Percentiles rank a stretch among this genome's conserved stretches.
phyloP scores from a whole-genome alignment of 2,113 vertebrate species.

The Melierax canorus region DNA sequence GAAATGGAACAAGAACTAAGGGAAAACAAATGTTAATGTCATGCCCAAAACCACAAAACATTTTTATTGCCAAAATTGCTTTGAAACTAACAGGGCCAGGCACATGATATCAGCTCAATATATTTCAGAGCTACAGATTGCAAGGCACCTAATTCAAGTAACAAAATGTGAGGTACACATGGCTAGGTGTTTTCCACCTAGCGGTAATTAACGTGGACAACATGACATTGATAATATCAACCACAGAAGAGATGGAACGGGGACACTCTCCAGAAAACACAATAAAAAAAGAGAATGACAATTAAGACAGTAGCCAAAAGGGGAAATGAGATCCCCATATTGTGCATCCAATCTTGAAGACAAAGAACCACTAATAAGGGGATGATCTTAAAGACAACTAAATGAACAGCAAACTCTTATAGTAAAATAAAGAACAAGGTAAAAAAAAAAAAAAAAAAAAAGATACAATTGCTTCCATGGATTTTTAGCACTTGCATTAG shows the following conservation, averaged over 20 bases:
- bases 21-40: slow-evolving; percentile 66
- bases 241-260: neutral
- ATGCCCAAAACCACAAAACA: slow-evolving; percentile 55
- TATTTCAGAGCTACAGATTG: slow-evolving; percentile 19
- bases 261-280: slow-evolving; percentile 33
- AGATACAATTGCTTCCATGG: neutral
- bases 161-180: neutral
- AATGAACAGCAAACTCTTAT: neutral
- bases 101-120: slow-evolving; percentile 17
- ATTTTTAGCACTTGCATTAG: neutral
- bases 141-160: slow-evolving; percentile 11
- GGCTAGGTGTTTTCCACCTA: slow-evolving; percentile 27
- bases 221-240: slow-evolving; percentile 13
- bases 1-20: slow-evolving; percentile 60
- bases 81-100: slow-evolving; percentile 57
- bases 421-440: neutral
- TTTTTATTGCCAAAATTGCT: slow-evolving; percentile 55
- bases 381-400: neutral
- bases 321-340: neutral
- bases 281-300: neutral
- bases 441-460: neutral
- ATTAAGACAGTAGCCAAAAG: neutral
- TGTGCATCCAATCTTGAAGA: neutral
- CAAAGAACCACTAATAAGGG: neutral
- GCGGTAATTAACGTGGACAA: slow-evolving; percentile 43